Evolutionary conservation across 1,140 invertebrate genomes (phyloP).

Genomic region (Arctopsyche grandis): DNA sequence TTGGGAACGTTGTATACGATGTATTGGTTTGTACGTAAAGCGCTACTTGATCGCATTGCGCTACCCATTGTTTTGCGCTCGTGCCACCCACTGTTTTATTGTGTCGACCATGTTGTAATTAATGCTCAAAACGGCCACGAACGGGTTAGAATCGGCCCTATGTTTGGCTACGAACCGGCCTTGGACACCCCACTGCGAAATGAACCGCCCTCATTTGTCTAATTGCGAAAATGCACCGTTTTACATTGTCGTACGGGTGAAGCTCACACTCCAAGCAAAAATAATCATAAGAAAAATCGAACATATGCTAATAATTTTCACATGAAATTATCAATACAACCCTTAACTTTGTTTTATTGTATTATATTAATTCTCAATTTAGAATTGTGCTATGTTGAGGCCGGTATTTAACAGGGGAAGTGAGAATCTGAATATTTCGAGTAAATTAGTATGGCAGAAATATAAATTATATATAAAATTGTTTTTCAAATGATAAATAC

Average conservation of each 20-base stretch:
- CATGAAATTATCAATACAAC: no score
- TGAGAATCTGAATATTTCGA: no score
- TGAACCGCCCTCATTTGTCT: constrained; percentile 3
- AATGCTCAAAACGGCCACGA: constrained; percentile 7
- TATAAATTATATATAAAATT: no score
- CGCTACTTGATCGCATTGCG: constrained; percentile 41
- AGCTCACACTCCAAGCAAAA: no score
- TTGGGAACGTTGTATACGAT: background rate
- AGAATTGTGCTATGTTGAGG: no score
- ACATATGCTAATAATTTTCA: no score
- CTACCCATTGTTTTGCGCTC: constrained; percentile 37
- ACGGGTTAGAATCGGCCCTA: constrained; percentile 1
- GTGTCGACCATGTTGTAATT: constrained; percentile 45
- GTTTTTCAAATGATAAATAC: no score
- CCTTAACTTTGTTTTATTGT: no score
- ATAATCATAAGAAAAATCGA: no score
- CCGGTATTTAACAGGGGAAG: no score
- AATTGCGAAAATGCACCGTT: background rate
- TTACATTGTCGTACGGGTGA: background rate
- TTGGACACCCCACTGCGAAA: constrained; percentile 6
- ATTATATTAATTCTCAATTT: no score
- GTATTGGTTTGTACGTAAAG: background rate
- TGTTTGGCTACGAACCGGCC: constrained; percentile 1
- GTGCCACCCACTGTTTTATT: constrained; percentile 47
- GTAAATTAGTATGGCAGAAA: no score